These are phyloP conservation scores for Caerostris extrusa DNA, from an alignment of 1,140 invertebrate species.

Conservation along the genomic window DNA sequence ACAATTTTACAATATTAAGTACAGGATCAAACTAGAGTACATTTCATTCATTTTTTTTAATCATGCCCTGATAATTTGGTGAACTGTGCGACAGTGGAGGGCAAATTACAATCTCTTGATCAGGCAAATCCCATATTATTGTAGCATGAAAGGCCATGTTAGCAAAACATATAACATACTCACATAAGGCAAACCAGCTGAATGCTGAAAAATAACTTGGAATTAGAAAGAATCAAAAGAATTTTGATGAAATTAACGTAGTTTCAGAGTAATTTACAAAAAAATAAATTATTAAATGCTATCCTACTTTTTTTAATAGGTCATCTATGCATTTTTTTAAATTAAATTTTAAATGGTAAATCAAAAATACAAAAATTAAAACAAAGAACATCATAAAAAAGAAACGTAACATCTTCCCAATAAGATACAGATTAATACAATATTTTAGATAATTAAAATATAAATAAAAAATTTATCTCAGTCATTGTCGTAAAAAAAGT, in stretches of 20 bases:
- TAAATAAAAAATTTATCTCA: too few relatives aligned
- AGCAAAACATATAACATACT: slow-evolving; percentile 93
- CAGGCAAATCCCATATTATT: slow-evolving; percentile 91
- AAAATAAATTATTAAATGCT: not conserved
- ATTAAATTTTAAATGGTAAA: not conserved
- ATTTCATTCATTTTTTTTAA: slow-evolving; percentile 71
- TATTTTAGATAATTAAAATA: too few relatives aligned
- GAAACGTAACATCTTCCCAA: too few relatives aligned
- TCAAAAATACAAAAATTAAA: not conserved
- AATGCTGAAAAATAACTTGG: slow-evolving; percentile 87
- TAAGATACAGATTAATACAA: too few relatives aligned
- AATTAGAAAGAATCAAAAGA: not conserved
- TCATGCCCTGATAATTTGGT: slow-evolving; percentile 63
- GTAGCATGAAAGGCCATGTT: slow-evolving; percentile 96
- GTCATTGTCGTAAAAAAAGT: too few relatives aligned
- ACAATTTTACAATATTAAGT: slow-evolving; percentile 75
- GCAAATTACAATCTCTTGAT: slow-evolving; percentile 88
- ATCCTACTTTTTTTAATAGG: too few relatives aligned
- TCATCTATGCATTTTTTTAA: not conserved
- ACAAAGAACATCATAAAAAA: not conserved
- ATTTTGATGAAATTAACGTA: not conserved
- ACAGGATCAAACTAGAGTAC: slow-evolving; percentile 58
- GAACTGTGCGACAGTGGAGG: slow-evolving; percentile 75
- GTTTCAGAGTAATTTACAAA: not conserved
- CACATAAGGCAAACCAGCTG: slow-evolving; percentile 95